Evolutionary conservation across 2,113 vertebrate genomes (phyloP), one percentile per base, ranked within the genome.

Genomic region (Psittacula cyanocephala): DNA sequence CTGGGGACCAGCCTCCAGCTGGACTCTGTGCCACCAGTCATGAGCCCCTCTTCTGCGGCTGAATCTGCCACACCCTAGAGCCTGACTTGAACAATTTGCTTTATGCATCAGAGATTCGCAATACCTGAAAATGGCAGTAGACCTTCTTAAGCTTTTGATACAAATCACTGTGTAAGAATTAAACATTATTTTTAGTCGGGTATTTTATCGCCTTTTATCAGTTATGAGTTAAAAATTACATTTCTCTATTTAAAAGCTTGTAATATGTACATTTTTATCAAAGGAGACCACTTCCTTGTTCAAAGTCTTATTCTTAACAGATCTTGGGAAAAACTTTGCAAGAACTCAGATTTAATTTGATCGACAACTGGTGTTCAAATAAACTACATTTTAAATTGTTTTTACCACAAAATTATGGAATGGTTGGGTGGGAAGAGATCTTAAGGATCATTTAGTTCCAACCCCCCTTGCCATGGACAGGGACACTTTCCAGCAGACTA

Each of bases 301-400:
- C 39, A 24, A 86, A 65, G n/a, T 31, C 8, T 69, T 94, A 91
- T 88, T 60, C 43, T 41, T 72, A 74, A 60, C 12, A 78, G 55
- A n/a, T 75, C 47, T 70, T 50, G 44, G 76, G 59, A 33, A 78
- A 94, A 91, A 52, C 12, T 83, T 90, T 65, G 29, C 33, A 68
- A 82, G 49, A 63, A 19, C 6, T 68, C 17, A 16, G 53, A 75
- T 87, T 94, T 81, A 52, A 87, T 96, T 96, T 81, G 11, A 71
- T 71, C 43, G 74, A 10, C 7, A 76, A 43, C 39, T 52, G 35
- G 13, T 90, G 72, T 37, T 76, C 41, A 68, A 55, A 68, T 18
- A 29, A 70, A 74, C 8, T 9, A 69, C 86, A 59, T 84, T 83
- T 91, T 95, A 27, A 65, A 65, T 85, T 81, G 57, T 72, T 83